phyloP scores from a whole-genome alignment of 2,113 vertebrate species.

The Phrynosoma blainvillii region DNA sequence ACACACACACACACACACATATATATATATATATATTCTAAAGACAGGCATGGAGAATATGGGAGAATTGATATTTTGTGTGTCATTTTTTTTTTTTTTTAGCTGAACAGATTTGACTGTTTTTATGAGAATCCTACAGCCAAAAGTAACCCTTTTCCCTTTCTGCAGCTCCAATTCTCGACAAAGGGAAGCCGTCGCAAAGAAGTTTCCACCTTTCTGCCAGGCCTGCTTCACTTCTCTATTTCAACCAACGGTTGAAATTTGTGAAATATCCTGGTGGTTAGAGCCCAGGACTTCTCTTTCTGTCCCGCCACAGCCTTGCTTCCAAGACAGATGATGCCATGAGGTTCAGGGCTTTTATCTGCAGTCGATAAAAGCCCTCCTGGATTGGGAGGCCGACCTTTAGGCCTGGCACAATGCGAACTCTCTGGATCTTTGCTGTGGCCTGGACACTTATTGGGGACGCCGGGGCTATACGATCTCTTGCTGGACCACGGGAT shows the following conservation, averaged over 20 bases:
- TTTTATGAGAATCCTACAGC: too few species aligned
- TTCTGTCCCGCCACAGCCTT: too few species aligned
- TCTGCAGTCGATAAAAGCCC: background rate
- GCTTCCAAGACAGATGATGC: background rate
- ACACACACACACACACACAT: too few species aligned
- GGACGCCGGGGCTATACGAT: background rate
- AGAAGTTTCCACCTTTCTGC: background rate
- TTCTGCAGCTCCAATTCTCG: background rate
- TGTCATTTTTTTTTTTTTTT: background rate
- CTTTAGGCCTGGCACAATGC: background rate
- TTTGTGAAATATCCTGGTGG: conserved; percentile 20
- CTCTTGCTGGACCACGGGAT: background rate
- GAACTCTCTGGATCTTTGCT: background rate
- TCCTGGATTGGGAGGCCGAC: fast-evolving
- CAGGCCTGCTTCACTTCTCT: background rate
- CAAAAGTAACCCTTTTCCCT: background rate
- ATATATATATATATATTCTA: too few species aligned
- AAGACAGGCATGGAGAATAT: too few species aligned
- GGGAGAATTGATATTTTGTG: too few species aligned
- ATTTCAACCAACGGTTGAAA: conserved; percentile 18
- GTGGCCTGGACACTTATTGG: conserved; percentile 7
- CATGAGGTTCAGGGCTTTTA: background rate
- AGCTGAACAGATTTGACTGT: background rate
- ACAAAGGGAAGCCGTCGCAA: too few species aligned
- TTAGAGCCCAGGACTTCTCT: background rate